These are phyloP conservation scores for Nesometra sesokonis DNA, from an alignment of 35 echinoderm and acorn worm species.

Conservation along the genomic window DNA sequence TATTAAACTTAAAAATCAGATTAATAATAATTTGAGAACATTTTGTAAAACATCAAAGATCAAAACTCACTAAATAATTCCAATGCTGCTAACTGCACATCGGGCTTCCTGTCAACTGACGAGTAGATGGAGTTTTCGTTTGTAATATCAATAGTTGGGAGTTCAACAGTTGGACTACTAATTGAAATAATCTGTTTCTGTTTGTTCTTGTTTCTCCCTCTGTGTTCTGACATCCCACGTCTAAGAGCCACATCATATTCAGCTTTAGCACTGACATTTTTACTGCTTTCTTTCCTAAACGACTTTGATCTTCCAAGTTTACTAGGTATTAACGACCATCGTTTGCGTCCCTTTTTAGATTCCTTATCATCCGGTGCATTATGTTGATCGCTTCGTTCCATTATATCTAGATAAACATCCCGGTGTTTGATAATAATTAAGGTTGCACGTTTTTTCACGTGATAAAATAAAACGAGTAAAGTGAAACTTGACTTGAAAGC, in stretches of 20 bases:
- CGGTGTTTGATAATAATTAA: background rate
- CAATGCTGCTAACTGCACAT: background rate
- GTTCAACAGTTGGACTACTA: background rate
- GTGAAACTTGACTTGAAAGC: background rate
- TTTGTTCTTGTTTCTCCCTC: background rate
- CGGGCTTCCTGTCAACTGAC: background rate
- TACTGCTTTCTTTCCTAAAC: background rate
- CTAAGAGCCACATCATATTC: background rate
- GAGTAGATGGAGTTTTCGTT: background rate
- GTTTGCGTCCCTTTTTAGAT: background rate
- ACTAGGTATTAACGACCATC: background rate
- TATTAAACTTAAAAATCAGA: too few species aligned
- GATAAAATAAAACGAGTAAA: background rate
- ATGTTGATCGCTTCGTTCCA: background rate
- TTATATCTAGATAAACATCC: background rate
- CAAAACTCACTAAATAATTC: background rate
- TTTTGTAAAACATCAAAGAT: too few species aligned
- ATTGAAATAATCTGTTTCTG: background rate
- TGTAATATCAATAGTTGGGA: background rate
- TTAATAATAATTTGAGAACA: too few species aligned
- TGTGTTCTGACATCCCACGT: background rate
- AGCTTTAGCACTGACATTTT: background rate
- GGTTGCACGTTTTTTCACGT: background rate
- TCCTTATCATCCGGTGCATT: background rate
- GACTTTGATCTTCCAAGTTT: background rate